A percentile compares a stretch with the other conserved stretches of the same genome.
Evolutionary conservation across 2,888 invertebrate genomes (phyloP).

Genomic region (Kryphioiulus occultus): DNA sequence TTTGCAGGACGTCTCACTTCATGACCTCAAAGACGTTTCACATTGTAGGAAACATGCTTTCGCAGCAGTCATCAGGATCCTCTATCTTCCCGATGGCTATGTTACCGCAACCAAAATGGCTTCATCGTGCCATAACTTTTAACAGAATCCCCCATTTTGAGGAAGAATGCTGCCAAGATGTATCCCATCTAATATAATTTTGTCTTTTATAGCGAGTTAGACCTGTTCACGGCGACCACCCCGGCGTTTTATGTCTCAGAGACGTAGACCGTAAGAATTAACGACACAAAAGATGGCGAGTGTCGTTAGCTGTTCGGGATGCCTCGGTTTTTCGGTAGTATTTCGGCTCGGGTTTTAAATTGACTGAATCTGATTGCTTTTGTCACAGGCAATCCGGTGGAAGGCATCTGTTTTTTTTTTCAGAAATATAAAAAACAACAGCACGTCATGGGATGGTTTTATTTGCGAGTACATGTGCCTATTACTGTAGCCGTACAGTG

Average conservation of each 20-base stretch:
- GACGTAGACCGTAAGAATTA: neutral
- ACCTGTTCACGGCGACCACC: neutral
- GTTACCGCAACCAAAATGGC: neutral
- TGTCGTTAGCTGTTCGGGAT: neutral
- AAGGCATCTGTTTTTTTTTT: neutral
- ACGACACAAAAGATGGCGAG: neutral
- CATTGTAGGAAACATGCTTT: neutral
- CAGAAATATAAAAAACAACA: no score
- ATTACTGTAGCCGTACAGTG: no score
- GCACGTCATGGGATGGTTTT: no score
- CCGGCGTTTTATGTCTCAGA: neutral
- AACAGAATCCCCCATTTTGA: neutral
- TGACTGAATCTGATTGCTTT: neutral
- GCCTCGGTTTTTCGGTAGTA: neutral
- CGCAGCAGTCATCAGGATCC: neutral
- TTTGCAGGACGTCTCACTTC: neutral
- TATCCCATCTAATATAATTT: neutral
- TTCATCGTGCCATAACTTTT: neutral
- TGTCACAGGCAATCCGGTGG: neutral
- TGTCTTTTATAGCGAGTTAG: slow-evolving; percentile 9
- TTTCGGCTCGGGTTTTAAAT: neutral
- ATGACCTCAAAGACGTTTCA: neutral
- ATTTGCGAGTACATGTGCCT: no score
- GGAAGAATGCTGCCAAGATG: neutral
- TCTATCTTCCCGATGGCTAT: neutral